phyloP scores from a whole-genome alignment of 2,113 vertebrate genomes.

The Dromiciops gliroides region DNA sequence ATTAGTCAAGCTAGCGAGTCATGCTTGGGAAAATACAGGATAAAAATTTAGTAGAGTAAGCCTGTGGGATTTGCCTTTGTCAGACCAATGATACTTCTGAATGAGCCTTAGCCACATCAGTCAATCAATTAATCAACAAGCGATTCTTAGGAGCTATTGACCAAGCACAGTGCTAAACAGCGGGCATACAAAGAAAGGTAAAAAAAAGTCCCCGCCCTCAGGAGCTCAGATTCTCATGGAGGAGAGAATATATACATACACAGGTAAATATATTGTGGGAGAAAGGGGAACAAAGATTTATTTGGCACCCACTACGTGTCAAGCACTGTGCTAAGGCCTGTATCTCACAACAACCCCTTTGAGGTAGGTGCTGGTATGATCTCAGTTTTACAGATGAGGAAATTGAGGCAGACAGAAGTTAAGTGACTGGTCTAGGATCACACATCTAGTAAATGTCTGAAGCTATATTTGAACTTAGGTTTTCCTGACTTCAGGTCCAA shows the following conservation, averaged over 20 bases:
- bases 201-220: background rate
- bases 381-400: no score
- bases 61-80: background rate
- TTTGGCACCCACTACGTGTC: background rate
- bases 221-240: background rate
- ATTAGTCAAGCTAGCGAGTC: no score
- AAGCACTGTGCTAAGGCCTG: no score
- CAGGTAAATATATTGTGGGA: background rate
- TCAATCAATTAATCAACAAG: background rate
- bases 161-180: background rate
- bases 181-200: background rate
- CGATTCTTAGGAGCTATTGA: background rate
- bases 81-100: background rate
- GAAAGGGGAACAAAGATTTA: background rate
- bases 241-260: background rate
- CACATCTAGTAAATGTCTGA: no score
- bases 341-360: no score
- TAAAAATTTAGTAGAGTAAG: background rate
- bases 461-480: no score
- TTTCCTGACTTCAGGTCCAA: no score
- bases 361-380: no score
- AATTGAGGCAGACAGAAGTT: no score
- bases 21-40: fast-evolving
- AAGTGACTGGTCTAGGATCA: no score
- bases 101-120: background rate